Evolutionary conservation across 2,113 vertebrate genomes (phyloP), one percentile per base, ranked within the genome.

Genomic region (Orthonyx spaldingii): DNA sequence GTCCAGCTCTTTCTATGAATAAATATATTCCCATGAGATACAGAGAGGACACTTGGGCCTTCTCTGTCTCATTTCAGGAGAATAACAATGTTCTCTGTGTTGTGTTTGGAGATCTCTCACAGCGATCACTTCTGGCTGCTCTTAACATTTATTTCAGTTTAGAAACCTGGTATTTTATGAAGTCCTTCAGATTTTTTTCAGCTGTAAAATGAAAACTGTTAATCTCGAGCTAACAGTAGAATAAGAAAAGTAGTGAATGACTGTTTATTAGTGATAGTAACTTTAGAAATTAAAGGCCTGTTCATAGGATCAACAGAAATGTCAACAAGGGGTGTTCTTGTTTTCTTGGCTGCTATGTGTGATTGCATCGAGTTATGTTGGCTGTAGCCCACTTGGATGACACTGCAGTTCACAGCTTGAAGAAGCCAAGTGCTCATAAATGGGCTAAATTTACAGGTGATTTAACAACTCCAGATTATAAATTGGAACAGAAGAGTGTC

Each of bases 401-500:
- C 68, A 63, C 78, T 83, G 90, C 63, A 86, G 18, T 91, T 96
- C 93, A 88, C 93, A 96, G 93, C 93, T 94, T 95, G 90, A 88
- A 70, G 61, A 89, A 94, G 83, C 65, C 88, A 92, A 94, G 71
- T 83, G 72, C 71, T 91, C 60, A 23, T 53, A 90, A 94, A 93
- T 33, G 94, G 47, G 50, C 77, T 74, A 39, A 59, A 93, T 93
- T 90, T 94, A 49, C 69, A 96, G 93, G 96, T 95, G 88, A 84
- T 92, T 95, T 76, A 90, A 41, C 87, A 86, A 24, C 64, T 85
- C 69, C 41, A 63, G 35, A 32, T 66, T 92, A 81, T 4, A 8
- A 93, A 61, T 77, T 84, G 91, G 89, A 95, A 84, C 68, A 66
- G 76, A 49, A 71, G 10, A 75, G 27, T n/a, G 44, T 66, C 1